Percentiles rank a stretch among this genome's conserved stretches.
Conservation (phyloP, 2,113 vertebrate species). For the Mustela lutreola region DNA sequence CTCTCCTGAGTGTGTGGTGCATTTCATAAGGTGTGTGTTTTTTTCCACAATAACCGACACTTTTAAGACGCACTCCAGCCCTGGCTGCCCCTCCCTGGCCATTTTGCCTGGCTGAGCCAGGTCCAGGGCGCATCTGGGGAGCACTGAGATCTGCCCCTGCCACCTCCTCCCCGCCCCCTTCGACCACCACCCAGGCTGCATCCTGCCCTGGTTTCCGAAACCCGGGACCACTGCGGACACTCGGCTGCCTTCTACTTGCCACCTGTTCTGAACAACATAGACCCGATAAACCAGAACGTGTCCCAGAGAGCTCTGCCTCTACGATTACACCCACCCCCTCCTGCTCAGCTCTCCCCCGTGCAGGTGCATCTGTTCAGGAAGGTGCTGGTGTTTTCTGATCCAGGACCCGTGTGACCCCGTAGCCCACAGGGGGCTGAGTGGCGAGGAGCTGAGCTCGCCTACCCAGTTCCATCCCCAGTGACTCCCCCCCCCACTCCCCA, state of each 20-base stretch:
- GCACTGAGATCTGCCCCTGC: neutral
- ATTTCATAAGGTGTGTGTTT: neutral
- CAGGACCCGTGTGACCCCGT: neutral
- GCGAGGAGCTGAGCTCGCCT: neutral
- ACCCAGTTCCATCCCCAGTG: neutral
- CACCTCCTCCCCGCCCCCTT: neutral
- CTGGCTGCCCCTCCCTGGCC: accelerated
- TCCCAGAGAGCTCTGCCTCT: no score
- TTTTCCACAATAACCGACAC: no score
- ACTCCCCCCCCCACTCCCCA: neutral
- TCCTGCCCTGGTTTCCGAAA: neutral
- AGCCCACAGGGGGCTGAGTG: neutral
- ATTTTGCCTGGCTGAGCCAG: accelerated
- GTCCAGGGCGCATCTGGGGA: accelerated
- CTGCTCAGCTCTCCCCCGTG: no score
- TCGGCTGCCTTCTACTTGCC: neutral
- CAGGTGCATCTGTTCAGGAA: no score
- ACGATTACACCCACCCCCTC: accelerated
- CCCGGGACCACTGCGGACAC: neutral
- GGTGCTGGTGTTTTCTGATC: accelerated
- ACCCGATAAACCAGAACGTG: neutral
- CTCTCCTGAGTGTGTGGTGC: no score
- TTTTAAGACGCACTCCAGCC: neutral
- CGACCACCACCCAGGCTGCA: no score
- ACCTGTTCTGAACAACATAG: neutral